Base-by-base conservation (phyloP, 2,113 vertebrate species). In the Hepsetus odoe region DNA sequence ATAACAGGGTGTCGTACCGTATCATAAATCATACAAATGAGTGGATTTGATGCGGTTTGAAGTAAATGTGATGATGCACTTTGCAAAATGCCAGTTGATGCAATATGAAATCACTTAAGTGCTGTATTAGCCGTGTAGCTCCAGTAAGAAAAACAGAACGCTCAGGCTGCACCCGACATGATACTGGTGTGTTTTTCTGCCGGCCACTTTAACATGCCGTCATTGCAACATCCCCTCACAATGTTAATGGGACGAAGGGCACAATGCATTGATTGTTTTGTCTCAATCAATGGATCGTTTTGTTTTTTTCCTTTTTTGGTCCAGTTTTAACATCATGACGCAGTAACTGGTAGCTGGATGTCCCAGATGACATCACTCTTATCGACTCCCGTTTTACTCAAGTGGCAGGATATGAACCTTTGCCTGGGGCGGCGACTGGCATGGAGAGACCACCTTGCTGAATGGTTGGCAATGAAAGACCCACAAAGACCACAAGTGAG, bases 381-480 rank as follows among this genome's bases (percentile, higher is more conserved):
- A 73, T 42, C 72, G 46, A 16, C 42, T 44, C 18, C 16, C 44
- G 14, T 68, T 70, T 59, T 18, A 53, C 51, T 32, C 13, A 59
- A 62, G 28, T 6, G 8, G 22, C 46, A 64, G 72, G 56, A 75
- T 33, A 30, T 9, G 51, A 42, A 46, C 28, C 11, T 5, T 1
- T 38, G 70, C 70, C 53, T 68, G 22, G 26, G 42, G 53, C 62
- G 22, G 14, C 32, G 32, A 28, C 35, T 18, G 26, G 33, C 56
- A 56, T 8, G 16, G 28, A 10, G 42, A 72, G 72, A 62, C 61
- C 76, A 53, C 64, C 44, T 61, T 72, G 40, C 58, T 79, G 75
- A 76, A 84, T 77, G 42, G 70, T 22, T 79, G 76, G 67, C 62
- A 72, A 42, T 16, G 24, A 26, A 72, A 30, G 30, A 51, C 49